Conservation (phyloP, 2,113 vertebrate genomes). For the Campylorhamphus procurvoides region DNA sequence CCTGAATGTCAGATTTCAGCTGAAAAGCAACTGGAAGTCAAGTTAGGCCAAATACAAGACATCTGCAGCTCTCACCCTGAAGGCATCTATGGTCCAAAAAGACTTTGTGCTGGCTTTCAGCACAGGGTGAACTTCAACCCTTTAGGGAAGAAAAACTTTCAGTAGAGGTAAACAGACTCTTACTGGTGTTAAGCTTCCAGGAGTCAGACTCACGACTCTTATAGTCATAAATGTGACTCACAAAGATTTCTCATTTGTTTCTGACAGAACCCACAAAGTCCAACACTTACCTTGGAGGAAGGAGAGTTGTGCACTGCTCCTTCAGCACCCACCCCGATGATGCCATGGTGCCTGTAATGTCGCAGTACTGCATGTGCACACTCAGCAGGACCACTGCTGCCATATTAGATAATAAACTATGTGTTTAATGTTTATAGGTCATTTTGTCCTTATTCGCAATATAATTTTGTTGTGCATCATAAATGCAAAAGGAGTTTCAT, state of each 20-base stretch:
- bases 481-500: slow-evolving; percentile 57
- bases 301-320: neutral
- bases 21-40: neutral
- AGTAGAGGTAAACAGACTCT: neutral
- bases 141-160: neutral
- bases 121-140: neutral
- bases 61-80: neutral
- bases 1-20: neutral
- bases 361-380: neutral
- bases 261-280: neutral
- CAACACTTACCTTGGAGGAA: neutral
- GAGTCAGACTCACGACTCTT: neutral
- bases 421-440: slow-evolving; percentile 59
- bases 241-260: neutral
- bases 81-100: neutral
- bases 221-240: neutral
- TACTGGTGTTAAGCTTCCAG: neutral
- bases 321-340: accelerated
- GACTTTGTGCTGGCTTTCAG: neutral
- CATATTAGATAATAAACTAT: slow-evolving; percentile 6
- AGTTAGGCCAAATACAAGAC: neutral
- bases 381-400: neutral
- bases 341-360: neutral
- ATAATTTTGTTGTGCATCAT: slow-evolving; percentile 53
- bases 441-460: slow-evolving; percentile 58